Base-by-base conservation (phyloP, 2,888 invertebrate genomes). In the Aporophyla nigra region DNA sequence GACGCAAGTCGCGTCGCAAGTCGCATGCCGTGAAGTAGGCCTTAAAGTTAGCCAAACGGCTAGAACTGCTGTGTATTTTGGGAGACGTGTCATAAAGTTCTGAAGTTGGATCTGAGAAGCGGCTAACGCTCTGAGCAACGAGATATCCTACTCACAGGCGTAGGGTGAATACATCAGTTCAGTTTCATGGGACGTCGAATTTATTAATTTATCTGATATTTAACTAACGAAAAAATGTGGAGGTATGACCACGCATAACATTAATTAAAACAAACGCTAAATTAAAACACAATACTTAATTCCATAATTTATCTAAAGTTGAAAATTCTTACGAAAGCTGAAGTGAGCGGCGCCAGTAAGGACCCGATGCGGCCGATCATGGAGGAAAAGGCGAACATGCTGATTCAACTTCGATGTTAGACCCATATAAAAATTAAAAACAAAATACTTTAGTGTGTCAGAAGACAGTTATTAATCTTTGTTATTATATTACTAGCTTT, bases 311-410 rank as follows among this genome's bases (percentile, higher is more conserved):
- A 58, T 27, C 27, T 5, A 19, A 33, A 46, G 10, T 10, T 46
- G 2, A 46, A 53, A 27, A n/a, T n/a, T 43, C 95, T 93, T 92
- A 97, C 97, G 91, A 97, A 87, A 71, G 97, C 94, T 19, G 97
- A 97, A 53, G 97, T 97, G 87, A 97, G 97, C 2, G 97, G 97
- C 6, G 97, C 97, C 40, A 97, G 88, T 91, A 97, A 97, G 5
- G 97, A 97, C 10, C 97, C 97, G 59, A 97, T 93, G 63, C 97
- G 93, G 24, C 97, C 97, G 74, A 97, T 95, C 96, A 97, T 97
- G 21, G 97, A 97, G 88, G 97, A 97, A 76, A 95, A 96, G 2
- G 97, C 97, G 89, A 97, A 96, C 78, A 97, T 92, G 21, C 97
- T 97, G 88, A n/a, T n/a, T n/a, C n/a, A n/a, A n/a, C n/a, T n/a